Evolutionary conservation across 2,113 vertebrate genomes (phyloP), one percentile per base, ranked within the genome.

Genomic region (Gasterosteus aculeatus): DNA sequence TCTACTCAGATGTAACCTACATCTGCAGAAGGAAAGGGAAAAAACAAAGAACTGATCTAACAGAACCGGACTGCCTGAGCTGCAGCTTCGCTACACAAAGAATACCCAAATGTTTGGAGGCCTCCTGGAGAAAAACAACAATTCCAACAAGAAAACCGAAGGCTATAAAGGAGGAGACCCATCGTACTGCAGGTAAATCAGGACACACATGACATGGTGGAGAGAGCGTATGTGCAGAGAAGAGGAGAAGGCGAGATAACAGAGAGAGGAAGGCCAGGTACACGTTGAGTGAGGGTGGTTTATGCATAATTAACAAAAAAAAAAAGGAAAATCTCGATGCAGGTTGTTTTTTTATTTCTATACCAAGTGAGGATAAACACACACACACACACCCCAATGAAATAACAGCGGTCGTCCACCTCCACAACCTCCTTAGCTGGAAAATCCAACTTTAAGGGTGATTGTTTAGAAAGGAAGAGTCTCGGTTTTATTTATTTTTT

Each of bases 191-290:
- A 63, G 39, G n/a, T n/a, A 65, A 68, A 62, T 58, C 26, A 16
- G 49, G 59, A 81, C 46, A 47, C 57, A 74, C 41, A 59, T 77
- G 79, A 83, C 84, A 86, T 82, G 82, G 87, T 84, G 80, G 83
- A 83, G 54, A 71, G 47, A 77, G 77, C 68, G 41, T 2, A 26
- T 68, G 42, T 57, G 44, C 35, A 12, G 16, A 66, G 35, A 59
- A 66, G 29, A 83, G 35, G 16, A 39, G 68, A 18, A 16, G 16
- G 35, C 35, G 10, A 74, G 31, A 80, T 16, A 71, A 3, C 69
- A 74, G 22, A 10, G 11, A 80, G 39, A 83, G 15, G 38, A 65
- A 69, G 12, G 38, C 2, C 49, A 65, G 66, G 59, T 4, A 38
- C n/a, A 79, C 54, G 60, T 59, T 39, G 35, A 69, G 12, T 41